phyloP scores from a whole-genome alignment of 2,113 vertebrate genomes.

The Pseudorasbora parva region DNA sequence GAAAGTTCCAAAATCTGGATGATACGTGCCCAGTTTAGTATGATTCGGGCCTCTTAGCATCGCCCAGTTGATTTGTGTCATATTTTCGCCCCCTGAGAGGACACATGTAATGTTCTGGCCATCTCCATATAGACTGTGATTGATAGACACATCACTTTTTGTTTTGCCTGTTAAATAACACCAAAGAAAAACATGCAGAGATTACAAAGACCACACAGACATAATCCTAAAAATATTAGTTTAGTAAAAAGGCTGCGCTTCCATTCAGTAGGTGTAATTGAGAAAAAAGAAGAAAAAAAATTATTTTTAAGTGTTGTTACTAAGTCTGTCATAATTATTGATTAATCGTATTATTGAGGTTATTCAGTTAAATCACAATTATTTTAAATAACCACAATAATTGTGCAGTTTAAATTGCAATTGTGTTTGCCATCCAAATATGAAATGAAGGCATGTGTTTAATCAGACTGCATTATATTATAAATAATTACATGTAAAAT shows the following conservation, averaged over 20 bases:
- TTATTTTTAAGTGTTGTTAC: not conserved
- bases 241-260: not conserved
- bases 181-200: not conserved
- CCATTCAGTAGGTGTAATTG: not conserved
- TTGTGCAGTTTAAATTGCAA: too few species aligned
- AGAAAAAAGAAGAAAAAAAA: too few species aligned
- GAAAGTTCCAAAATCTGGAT: slow-evolving; percentile 37
- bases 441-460: too few species aligned
- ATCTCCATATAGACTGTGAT: slow-evolving; percentile 15
- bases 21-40: slow-evolving; percentile 55
- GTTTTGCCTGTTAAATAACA: slow-evolving; percentile 50
- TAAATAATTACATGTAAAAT: too few species aligned
- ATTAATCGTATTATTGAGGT: too few species aligned
- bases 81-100: slow-evolving; percentile 42
- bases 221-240: not conserved
- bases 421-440: too few species aligned
- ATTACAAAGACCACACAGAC: not conserved
- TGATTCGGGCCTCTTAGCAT: slow-evolving; percentile 35
- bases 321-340: too few species aligned
- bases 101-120: slow-evolving; percentile 49
- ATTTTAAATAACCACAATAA: too few species aligned
- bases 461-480: too few species aligned
- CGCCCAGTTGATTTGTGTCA: slow-evolving; percentile 63
- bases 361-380: too few species aligned
- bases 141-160: slow-evolving; percentile 49